phyloP scores from a whole-genome alignment of 2,113 vertebrate genomes.

The Poeciliopsis occidentalis region DNA sequence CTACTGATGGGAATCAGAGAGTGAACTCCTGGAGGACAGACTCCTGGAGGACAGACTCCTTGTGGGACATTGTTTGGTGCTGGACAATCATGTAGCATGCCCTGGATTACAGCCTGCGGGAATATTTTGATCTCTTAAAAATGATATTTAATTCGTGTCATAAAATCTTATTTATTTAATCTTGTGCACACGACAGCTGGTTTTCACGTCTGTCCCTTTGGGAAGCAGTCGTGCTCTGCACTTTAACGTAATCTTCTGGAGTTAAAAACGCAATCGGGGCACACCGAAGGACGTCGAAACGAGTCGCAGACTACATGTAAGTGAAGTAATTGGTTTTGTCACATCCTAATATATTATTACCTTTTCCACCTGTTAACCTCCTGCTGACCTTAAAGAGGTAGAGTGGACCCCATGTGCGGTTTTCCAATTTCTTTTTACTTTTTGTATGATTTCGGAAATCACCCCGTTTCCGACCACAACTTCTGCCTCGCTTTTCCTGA shows the following conservation, averaged over 20 bases:
- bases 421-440: too few relatives aligned
- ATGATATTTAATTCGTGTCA: background rate
- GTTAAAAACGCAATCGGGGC: background rate
- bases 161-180: slow-evolving; percentile 8
- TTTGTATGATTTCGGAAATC: too few relatives aligned
- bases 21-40: slow-evolving; percentile 63
- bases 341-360: background rate
- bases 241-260: slow-evolving; percentile 17
- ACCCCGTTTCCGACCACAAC: too few relatives aligned
- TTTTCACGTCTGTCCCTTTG: slow-evolving; percentile 8
- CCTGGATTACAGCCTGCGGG: slow-evolving; percentile 2
- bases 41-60: background rate
- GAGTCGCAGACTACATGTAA: background rate
- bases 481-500: too few relatives aligned
- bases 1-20: slow-evolving; percentile 94
- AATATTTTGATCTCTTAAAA: background rate
- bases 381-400: too few relatives aligned
- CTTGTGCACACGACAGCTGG: slow-evolving; percentile 15
- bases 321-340: background rate
- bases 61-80: slow-evolving; percentile 4
- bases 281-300: background rate
- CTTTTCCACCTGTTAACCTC: background rate
- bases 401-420: too few relatives aligned
- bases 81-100: slow-evolving; percentile 41
- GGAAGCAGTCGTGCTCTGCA: background rate